A percentile compares a stretch with the other conserved stretches of the same genome.
Evolutionary conservation across 2,888 invertebrate genomes (phyloP).

Genomic region (Acanthacorydalis orientalis): DNA sequence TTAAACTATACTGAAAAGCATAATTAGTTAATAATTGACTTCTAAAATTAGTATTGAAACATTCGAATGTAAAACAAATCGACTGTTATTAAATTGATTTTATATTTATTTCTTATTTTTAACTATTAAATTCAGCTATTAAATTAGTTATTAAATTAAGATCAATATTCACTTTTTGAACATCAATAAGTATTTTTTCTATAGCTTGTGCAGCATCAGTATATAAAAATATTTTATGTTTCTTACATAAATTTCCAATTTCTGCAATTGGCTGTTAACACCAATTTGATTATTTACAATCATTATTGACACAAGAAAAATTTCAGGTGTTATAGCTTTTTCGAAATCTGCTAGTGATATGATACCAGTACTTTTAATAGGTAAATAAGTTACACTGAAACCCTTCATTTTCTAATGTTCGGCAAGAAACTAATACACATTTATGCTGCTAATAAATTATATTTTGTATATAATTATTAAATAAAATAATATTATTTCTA

Average conservation of each 20-base stretch:
- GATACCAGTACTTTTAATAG: slow-evolving; percentile 73
- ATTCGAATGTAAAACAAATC: too few relatives aligned
- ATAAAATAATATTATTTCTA: too few relatives aligned
- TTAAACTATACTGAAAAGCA: too few relatives aligned
- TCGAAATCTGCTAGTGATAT: slow-evolving; percentile 70
- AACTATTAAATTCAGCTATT: too few relatives aligned
- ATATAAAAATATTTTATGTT: slow-evolving; percentile 90
- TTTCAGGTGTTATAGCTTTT: slow-evolving; percentile 69
- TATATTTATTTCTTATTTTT: too few relatives aligned
- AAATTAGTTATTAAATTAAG: too few relatives aligned
- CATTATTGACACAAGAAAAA: slow-evolving; percentile 92
- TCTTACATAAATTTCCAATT: slow-evolving; percentile 78
- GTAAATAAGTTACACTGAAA: slow-evolving; percentile 90
- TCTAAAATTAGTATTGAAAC: too few relatives aligned
- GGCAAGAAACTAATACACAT: slow-evolving; percentile 95
- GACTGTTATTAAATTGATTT: too few relatives aligned
- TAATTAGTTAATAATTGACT: too few relatives aligned
- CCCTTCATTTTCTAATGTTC: slow-evolving; percentile 86
- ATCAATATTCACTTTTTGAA: slow-evolving; percentile 88
- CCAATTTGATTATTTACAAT: slow-evolving; percentile 98
- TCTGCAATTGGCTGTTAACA: slow-evolving; percentile 82
- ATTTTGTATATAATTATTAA: too few relatives aligned
- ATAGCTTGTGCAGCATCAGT: slow-evolving; percentile 99
- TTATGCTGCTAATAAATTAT: slow-evolving; percentile 73
- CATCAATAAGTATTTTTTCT: slow-evolving; percentile 87